These are phyloP conservation scores for Halotydeus destructor DNA, from an alignment of 1,140 invertebrate species.

Conservation along the genomic window DNA sequence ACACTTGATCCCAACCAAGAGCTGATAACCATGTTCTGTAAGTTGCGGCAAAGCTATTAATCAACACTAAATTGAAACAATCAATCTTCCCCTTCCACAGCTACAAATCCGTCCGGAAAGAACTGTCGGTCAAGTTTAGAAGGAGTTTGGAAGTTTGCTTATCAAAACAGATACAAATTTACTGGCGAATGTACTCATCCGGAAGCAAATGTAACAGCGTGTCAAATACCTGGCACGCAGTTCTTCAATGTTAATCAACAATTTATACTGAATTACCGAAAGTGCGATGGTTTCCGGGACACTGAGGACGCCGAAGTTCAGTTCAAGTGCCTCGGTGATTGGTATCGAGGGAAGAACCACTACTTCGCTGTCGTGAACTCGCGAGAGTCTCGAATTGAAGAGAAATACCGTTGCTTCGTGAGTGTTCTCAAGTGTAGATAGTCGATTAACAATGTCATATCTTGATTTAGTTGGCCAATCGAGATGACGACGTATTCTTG, in stretches of 20 bases:
- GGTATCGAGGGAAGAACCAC: conserved; percentile 86
- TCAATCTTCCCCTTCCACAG: conserved; percentile 21
- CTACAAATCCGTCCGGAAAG: conserved; percentile 68
- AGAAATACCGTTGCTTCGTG: conserved; percentile 69
- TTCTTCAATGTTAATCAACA: conserved; percentile 92
- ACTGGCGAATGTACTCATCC: conserved; percentile 69
- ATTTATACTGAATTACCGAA: conserved; percentile 80
- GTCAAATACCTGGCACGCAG: conserved; percentile 82
- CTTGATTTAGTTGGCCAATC: conserved; percentile 44
- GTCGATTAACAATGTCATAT: background rate
- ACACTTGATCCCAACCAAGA: conserved; percentile 51
- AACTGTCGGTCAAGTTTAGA: conserved; percentile 79
- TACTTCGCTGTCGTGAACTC: conserved; percentile 85
- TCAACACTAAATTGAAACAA: background rate
- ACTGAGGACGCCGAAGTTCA: conserved; percentile 80
- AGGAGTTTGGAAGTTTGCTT: conserved; percentile 85
- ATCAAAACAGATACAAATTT: conserved; percentile 66
- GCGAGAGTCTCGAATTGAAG: conserved; percentile 76
- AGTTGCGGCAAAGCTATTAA: conserved; percentile 8
- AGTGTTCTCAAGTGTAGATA: conserved; percentile 11
- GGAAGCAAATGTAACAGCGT: conserved; percentile 72
- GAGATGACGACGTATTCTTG: conserved; percentile 74
- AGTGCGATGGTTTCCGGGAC: conserved; percentile 56
- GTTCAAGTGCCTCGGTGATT: conserved; percentile 78
- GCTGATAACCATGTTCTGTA: conserved; percentile 51